These are phyloP conservation scores for Hypolimnas misippus DNA, from an alignment of 2,888 invertebrate species.

Conservation along the genomic window DNA sequence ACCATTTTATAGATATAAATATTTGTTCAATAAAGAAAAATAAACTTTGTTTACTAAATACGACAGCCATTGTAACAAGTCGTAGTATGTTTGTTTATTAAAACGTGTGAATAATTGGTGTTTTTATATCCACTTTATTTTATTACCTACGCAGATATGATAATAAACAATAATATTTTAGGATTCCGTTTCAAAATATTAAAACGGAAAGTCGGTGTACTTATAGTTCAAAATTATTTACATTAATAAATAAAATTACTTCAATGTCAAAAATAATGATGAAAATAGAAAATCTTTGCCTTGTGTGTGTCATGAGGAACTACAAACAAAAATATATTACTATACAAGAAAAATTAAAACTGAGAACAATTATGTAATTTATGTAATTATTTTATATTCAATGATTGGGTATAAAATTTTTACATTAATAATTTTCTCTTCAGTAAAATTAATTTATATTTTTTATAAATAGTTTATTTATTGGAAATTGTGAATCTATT, in stretches of 20 bases:
- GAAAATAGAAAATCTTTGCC: conserved; percentile 13
- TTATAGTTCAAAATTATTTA: no score
- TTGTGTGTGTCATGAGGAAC: conserved; percentile 20
- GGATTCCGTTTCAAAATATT: not conserved
- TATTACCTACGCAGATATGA: not conserved
- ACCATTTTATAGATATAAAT: no score
- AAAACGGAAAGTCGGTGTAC: no score
- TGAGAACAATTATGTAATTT: not conserved
- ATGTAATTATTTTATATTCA: not conserved
- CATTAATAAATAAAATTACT: no score
- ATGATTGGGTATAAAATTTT: not conserved
- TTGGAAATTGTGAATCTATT: not conserved
- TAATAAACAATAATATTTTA: not conserved
- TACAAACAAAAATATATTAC: conserved; percentile 9
- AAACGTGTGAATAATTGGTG: conserved; percentile 5
- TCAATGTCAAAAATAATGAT: not conserved
- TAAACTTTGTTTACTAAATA: not conserved
- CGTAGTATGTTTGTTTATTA: conserved; percentile 2
- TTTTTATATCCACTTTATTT: not conserved
- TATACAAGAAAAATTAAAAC: not conserved
- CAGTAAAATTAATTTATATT: not conserved
- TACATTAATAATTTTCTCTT: not conserved
- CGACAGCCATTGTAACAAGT: not conserved
- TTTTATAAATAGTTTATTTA: not conserved
- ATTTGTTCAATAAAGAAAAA: not conserved